Conservation (phyloP, 2,888 invertebrate genomes). For the Elmis aenea region DNA sequence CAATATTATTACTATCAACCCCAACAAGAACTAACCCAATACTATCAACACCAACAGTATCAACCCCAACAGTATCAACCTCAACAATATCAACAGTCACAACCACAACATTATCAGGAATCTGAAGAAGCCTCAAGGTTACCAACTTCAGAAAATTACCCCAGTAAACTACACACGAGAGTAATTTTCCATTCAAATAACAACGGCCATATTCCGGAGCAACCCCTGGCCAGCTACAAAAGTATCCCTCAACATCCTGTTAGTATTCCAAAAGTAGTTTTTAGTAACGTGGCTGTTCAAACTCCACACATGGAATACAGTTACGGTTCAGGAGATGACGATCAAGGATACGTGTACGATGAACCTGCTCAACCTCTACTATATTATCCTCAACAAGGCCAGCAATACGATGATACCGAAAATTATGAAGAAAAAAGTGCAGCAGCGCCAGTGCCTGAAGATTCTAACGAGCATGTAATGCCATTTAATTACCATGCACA, state of each 20-base stretch:
- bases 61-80: slow-evolving; percentile 13
- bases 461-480: slow-evolving; percentile 2
- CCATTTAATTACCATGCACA: slow-evolving; percentile 30
- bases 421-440: background rate
- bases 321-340: slow-evolving; percentile 4
- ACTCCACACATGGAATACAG: slow-evolving; percentile 4
- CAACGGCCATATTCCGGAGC: slow-evolving; percentile 14
- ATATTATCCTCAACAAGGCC: slow-evolving; percentile 15
- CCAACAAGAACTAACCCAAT: slow-evolving; percentile 15
- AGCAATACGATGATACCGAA: background rate
- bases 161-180: slow-evolving; percentile 54
- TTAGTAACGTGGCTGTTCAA: slow-evolving; percentile 5
- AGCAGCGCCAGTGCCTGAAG: slow-evolving; percentile 5
- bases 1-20: slow-evolving; percentile 6
- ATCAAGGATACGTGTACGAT: slow-evolving; percentile 13
- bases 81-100: slow-evolving; percentile 31
- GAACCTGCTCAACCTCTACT: slow-evolving; percentile 15
- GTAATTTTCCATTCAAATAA: slow-evolving; percentile 47
- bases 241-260: slow-evolving; percentile 1
- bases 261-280: slow-evolving; percentile 3
- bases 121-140: slow-evolving; percentile 27
- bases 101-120: slow-evolving; percentile 13
- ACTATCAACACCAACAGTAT: slow-evolving; percentile 41
- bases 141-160: slow-evolving; percentile 54
- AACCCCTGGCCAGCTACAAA: slow-evolving; percentile 9